Conservation (phyloP, 2,113 vertebrate species). For the Stigmatopora argus region DNA sequence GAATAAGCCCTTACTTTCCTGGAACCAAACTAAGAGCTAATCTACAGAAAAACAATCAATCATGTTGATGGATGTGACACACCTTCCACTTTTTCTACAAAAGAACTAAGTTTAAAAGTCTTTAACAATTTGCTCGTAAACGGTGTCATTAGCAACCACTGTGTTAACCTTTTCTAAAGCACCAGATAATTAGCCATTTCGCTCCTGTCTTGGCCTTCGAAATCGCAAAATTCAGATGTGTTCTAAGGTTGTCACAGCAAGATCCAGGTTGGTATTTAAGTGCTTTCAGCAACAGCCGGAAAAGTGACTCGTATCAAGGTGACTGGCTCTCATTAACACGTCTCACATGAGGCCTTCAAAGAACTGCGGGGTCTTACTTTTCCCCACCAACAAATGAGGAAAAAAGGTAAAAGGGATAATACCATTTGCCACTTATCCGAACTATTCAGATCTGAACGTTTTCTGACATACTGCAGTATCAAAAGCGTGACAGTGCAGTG, state of each 20-base stretch:
- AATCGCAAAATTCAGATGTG: conserved; percentile 33
- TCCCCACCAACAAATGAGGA: conserved; percentile 44
- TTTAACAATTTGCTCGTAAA: too few species aligned
- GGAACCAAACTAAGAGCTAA: too few species aligned
- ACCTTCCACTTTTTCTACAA: too few species aligned
- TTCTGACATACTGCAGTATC: conserved; percentile 49
- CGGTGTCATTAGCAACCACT: too few species aligned
- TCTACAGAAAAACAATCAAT: too few species aligned
- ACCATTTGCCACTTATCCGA: conserved; percentile 42
- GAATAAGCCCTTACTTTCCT: too few species aligned
- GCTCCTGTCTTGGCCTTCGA: conserved; percentile 26
- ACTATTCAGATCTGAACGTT: conserved; percentile 53
- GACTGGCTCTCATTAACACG: conserved; percentile 41
- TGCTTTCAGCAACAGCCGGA: conserved; percentile 7
- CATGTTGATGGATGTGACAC: too few species aligned
- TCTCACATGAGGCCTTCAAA: conserved; percentile 17
- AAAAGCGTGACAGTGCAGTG: conserved; percentile 39
- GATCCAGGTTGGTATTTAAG: conserved; percentile 12
- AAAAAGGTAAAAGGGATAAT: conserved; percentile 53
- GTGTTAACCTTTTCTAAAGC: not conserved
- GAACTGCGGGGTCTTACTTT: conserved; percentile 32
- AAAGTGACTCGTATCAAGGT: conserved; percentile 35
- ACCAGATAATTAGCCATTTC: not conserved
- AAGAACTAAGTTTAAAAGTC: too few species aligned
- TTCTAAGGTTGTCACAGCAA: conserved; percentile 27